Base-by-base conservation (phyloP, 2,113 vertebrate genomes). In the Rhegmatorhina hoffmannsi region DNA sequence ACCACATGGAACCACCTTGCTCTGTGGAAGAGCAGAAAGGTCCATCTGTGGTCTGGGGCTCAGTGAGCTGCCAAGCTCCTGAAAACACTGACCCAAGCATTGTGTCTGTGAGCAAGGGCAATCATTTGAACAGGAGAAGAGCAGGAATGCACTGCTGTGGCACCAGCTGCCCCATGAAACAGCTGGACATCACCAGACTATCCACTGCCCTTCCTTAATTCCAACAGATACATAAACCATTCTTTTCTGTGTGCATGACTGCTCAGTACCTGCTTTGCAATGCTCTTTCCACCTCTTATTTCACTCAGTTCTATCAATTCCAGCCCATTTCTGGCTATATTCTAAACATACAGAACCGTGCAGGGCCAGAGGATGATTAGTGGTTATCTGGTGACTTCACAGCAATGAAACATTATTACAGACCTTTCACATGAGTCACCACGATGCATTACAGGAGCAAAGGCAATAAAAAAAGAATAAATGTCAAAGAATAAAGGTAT, bases 371-470 rank as follows among this genome's bases (percentile, higher is more conserved):
- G 76, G 40, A 74, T 63, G 70, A 79, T 50, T 1, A 38, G 59
- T 24, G 64, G 55, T 59, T 84, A 60, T 72, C 52, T 13, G 8
- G 74, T 73, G 46, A 33, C 74, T 91, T 74, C 75, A 34, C 58
- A 92, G 89, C 77, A 58, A 24, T 18, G 56, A 75, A 84, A 53
- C 31, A 5, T 38, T 31, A 53, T 63, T 55, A 36, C 46, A 80
- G 82, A 73, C 78, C 78, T 90, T 87, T 50, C 78, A 74, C 78
- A 63, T 7, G 62, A 85, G 70, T 91, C 81, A 89, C 78, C 28
- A 56, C 9, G 0, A 46, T 4, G 4, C 23, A 8, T 53, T 82
- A 46, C 2, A 84, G 59, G 52, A 81, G 38, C 18, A 74, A 80
- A 83, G 28, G 31, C 40, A 70, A 76, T 81, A 49, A 69, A 84